A percentile compares a stretch with the other conserved stretches of the same genome.
phyloP scores from a whole-genome alignment of 2,888 invertebrate species.

The Uropetala carovei region DNA sequence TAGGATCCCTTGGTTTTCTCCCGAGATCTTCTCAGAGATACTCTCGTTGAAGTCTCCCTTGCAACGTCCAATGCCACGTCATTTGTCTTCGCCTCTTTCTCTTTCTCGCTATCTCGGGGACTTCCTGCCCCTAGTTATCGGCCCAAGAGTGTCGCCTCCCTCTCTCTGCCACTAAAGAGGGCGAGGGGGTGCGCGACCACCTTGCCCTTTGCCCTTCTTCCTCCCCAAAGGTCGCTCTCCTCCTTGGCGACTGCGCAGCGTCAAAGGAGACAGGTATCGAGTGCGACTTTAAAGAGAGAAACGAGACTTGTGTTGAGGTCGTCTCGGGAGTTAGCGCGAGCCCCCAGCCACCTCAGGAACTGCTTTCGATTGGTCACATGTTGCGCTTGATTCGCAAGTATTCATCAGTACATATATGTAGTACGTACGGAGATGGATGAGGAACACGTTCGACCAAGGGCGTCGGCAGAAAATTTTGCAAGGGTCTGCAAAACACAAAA shows the following conservation, averaged over 20 bases:
- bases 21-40: not conserved
- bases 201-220: not conserved
- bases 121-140: not conserved
- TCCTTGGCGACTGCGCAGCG: not conserved
- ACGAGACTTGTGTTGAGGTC: too few relatives aligned
- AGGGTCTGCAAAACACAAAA: too few relatives aligned
- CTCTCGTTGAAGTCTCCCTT: conserved; percentile 10
- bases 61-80: not conserved
- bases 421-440: too few relatives aligned
- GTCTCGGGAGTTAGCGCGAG: too few relatives aligned
- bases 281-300: not conserved
- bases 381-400: too few relatives aligned
- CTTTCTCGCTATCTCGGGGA: not conserved
- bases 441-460: too few relatives aligned
- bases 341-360: too few relatives aligned
- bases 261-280: not conserved
- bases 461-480: too few relatives aligned
- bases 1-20: not conserved
- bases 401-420: too few relatives aligned
- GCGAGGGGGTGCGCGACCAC: too few relatives aligned
- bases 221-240: not conserved
- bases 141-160: not conserved
- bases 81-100: conserved; percentile 28
- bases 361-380: too few relatives aligned
- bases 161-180: not conserved